Evolutionary conservation across 2,797 vertebrate genomes (phyloP), one percentile per base, ranked within the genome.

Genomic region (Dipus sagitta): DNA sequence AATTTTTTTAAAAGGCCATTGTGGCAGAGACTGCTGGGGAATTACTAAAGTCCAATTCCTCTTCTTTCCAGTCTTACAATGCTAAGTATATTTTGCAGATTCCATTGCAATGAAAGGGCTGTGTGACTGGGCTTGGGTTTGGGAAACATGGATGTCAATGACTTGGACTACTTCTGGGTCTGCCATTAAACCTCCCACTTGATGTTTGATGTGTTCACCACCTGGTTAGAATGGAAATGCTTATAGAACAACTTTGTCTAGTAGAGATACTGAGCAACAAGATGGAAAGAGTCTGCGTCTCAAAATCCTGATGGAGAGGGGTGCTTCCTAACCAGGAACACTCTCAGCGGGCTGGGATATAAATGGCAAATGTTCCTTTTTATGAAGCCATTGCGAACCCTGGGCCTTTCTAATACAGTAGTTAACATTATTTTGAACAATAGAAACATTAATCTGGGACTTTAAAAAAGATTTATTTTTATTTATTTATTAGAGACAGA

Each of bases 401-500:
- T 14, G n/a, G 30, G 20, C 62, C 91, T n/a, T 90, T 93, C 52
- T 71, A 6, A 90, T 71, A 52, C 10, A 68, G 23, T 23, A 86
- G 42, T 77, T 78, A 93, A n/a, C 24, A 38, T 75, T 68, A 67
- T 83, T 95, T 90, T 72, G 71, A 85, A 74, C 76, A 90, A 64
- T 77, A 84, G 2, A 67, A 76, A 64, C 7, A 80, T 93, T 79
- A 32, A 24, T 62, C 67, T 54, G 60, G 32, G 67, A 42, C 13
- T 86, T 90, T 86, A 23, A 84, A 64, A 79, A 78, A 88, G 83
- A 76, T 47, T 10, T 7, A 47, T 47, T 47, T 47, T 58, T 14
- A 58, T 58, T 58, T 58, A 58, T 17, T 14, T 17, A 58, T 17
- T 58, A 14, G 2, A 58, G 17, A 17, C 54, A 58, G 54, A 17